Evolutionary conservation across 2,888 invertebrate species (phyloP).

Genomic region (Lycaena phlaeas): DNA sequence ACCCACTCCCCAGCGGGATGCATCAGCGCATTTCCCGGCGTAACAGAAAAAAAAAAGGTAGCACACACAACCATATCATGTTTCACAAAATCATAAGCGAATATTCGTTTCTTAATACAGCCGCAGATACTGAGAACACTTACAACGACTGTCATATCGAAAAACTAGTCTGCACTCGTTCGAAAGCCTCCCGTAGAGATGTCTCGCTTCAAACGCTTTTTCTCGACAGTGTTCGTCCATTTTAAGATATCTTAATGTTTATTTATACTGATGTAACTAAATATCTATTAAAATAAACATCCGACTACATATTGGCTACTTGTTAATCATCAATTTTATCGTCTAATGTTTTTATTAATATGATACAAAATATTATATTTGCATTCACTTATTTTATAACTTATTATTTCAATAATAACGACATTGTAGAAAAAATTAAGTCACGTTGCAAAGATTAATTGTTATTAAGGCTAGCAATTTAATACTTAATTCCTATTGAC

Average conservation of each 20-base stretch:
- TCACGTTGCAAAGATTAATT: constrained; percentile 23
- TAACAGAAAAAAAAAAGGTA: no score
- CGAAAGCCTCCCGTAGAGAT: constrained; percentile 35
- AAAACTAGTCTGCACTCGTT: constrained; percentile 32
- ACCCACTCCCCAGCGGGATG: no score
- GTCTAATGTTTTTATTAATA: background rate
- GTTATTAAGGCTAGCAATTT: constrained; percentile 36
- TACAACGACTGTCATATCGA: constrained; percentile 19
- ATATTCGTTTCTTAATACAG: background rate
- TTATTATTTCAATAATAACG: background rate
- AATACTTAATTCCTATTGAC: constrained; percentile 63
- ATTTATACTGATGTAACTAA: constrained; percentile 41
- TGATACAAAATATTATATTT: background rate
- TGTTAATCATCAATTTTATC: background rate
- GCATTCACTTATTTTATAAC: background rate
- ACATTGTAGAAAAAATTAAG: constrained; percentile 8
- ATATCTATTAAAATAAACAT: constrained; percentile 35
- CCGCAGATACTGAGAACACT: constrained; percentile 3
- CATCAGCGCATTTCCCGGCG: no score
- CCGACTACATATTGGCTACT: constrained; percentile 7
- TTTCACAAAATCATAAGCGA: background rate
- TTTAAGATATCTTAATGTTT: constrained; percentile 42
- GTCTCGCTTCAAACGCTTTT: constrained; percentile 36
- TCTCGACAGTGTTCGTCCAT: constrained; percentile 32
- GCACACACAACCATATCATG: no score